A percentile compares a stretch with the other conserved stretches of the same genome.
phyloP scores from a whole-genome alignment of 2,797 vertebrate species.

The Mormyrops attenuatus region DNA sequence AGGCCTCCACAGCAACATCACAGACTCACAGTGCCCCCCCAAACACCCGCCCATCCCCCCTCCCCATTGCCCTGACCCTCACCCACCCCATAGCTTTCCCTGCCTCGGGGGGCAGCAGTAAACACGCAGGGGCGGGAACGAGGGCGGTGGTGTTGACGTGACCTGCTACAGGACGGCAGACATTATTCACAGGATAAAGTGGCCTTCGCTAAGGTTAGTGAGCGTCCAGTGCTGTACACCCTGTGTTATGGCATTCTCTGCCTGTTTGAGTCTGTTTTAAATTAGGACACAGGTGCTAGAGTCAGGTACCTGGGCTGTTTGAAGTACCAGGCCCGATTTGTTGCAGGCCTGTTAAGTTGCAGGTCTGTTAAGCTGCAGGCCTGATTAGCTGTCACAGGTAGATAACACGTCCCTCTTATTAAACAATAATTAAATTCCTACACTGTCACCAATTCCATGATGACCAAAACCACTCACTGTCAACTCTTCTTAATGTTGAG shows the following conservation, averaged over 20 bases:
- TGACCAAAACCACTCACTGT: neutral
- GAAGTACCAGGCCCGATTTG: neutral
- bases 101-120: neutral
- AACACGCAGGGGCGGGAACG: neutral
- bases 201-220: conserved; percentile 23
- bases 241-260: neutral
- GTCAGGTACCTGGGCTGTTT: neutral
- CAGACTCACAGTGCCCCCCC: conserved; percentile 37
- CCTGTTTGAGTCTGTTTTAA: neutral
- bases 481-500: neutral
- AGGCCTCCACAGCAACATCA: conserved; percentile 37
- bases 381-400: neutral
- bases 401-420: no score
- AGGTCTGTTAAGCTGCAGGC: neutral
- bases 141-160: neutral
- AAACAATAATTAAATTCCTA: neutral
- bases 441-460: neutral
- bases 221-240: conserved; percentile 16
- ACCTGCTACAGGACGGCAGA: neutral
- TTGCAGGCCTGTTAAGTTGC: no score
- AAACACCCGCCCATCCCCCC: neutral
- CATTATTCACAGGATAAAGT: conserved; percentile 24
- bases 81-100: neutral
- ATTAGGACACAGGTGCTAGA: neutral
- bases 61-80: conserved; percentile 16